Base-by-base conservation (phyloP, 2,888 invertebrate genomes). In the Escarpia spicata region DNA sequence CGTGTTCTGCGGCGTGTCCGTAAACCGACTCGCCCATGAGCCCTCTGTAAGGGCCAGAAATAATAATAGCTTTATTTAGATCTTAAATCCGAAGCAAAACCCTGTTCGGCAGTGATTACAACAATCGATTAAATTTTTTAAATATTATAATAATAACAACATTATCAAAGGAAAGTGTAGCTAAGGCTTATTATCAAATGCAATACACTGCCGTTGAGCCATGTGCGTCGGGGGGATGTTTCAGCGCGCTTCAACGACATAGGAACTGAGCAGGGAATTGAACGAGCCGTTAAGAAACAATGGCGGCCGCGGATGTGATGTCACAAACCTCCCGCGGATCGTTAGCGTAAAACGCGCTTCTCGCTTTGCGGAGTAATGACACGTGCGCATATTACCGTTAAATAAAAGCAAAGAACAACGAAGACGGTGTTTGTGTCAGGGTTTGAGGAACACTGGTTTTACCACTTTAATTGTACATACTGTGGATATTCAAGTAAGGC, bases 371-470 rank as follows among this genome's bases (percentile, higher is more conserved):
- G 9, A 52, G 15, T 52, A 52, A 52, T 15, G 52, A 75, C 75
- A 75, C 75, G 75, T 26, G 75, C 75, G 75, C n/a, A 75, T 75
- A 75, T 75, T 75, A 75, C 75, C 75, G 75, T 75, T 75, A 75
- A n/a, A 75, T 26, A 75, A 75, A n/a, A 75, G n/a, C n/a, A 6
- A 75, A 26, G 75, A 75, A 75, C 75, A 26, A 26, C 3, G 75
- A 75, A 26, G 75, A n/a, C 26, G 75, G 75, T 52, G 75, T 26
- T 75, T n/a, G 75, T 75, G 26, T 75, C 19, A 3, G 75, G 6
- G 75, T 75, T 75, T 75, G 75, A 2, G 19, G 26, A 75, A 26
- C 75, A 75, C 19, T 6, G 26, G 75, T 75, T 75, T 75, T 75
- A 75, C 75, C 19, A 75, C 19, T 75, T 26, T 26, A 75, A 19